Conservation (phyloP, 1,140 invertebrate species). For the Eulimnadia texana region DNA sequence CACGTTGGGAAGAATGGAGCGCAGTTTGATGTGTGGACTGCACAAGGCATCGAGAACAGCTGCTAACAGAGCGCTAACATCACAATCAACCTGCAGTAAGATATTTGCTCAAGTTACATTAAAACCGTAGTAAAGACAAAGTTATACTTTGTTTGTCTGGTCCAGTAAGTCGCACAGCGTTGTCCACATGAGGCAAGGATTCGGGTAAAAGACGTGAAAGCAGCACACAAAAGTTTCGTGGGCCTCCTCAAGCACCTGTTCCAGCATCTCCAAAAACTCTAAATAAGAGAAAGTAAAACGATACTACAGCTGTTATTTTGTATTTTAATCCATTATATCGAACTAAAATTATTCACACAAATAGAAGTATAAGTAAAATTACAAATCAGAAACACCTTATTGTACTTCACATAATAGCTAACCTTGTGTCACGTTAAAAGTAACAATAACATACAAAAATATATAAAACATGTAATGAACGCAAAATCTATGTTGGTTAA, state of each 20-base stretch:
- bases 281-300: constrained; percentile 1
- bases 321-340: too few relatives aligned
- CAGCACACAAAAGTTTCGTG: constrained; percentile 79
- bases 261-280: constrained; percentile 16
- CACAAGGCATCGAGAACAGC: constrained; percentile 67
- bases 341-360: too few relatives aligned
- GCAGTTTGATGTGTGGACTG: constrained; percentile 56
- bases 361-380: too few relatives aligned
- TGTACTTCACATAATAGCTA: too few relatives aligned
- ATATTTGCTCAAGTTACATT: neutral
- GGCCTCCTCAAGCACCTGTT: constrained; percentile 68
- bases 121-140: too few relatives aligned
- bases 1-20: constrained; percentile 58
- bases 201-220: constrained; percentile 93
- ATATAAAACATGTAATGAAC: too few relatives aligned
- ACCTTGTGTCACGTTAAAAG: too few relatives aligned
- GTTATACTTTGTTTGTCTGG: constrained; percentile 14
- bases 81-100: neutral
- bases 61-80: constrained; percentile 38
- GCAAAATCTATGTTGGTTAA: too few relatives aligned
- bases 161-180: constrained; percentile 70
- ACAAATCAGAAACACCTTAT: too few relatives aligned
- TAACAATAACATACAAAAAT: too few relatives aligned
- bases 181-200: constrained; percentile 79
- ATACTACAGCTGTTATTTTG: neutral